Base-by-base conservation (phyloP, 2,113 vertebrate genomes). In the Calyptommatus sinebrachiatus region DNA sequence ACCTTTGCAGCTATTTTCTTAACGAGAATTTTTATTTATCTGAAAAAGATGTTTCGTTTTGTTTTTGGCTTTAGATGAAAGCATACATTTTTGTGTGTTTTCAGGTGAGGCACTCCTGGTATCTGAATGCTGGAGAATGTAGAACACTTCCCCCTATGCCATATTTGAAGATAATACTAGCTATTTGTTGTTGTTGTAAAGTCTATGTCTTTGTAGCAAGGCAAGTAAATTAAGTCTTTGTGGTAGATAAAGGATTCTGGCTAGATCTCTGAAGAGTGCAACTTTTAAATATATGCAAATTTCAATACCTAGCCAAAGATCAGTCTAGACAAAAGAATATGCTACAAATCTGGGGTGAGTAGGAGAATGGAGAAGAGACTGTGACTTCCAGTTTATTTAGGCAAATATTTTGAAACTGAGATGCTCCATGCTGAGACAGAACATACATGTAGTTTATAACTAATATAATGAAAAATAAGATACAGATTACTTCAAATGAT, bases 381-480 rank as follows among this genome's bases (percentile, higher is more conserved):
- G 12, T 4, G 60, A n/a, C n/a, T 35, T 22, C 31, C 29, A 14
- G 29, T 28, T 31, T 16, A 35, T 18, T 11, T 16, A 31, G 46
- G 46, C n/a, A 22, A 53, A 35, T 57, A 29, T 77, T 68, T 20
- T 77, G 28, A 77, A 24, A 50, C 50, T 8, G 28, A 68, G 10
- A n/a, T 57, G 16, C 26, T 78, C 53, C 83, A 50, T 3, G 73
- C 46, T 50, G 71, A 67, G 62, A 76, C 14, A 46, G 10, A 66
- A 70, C 68, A 4, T 74, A 60, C 57, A 48, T 41, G 57, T 63
- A 4, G 71, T 31, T 74, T 20, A 35, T 35, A 82, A 74, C 71
- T 31, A 74, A 18, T 62, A 46, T 35, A 70, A 69, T 81, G 76
- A 77, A 48, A 68, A 79, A 61, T 84, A 73, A 45, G 61, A 76